Evolutionary conservation across 2,113 vertebrate genomes (phyloP), one percentile per base, ranked within the genome.

Genomic region (Paracanthobrama guichenoti): DNA sequence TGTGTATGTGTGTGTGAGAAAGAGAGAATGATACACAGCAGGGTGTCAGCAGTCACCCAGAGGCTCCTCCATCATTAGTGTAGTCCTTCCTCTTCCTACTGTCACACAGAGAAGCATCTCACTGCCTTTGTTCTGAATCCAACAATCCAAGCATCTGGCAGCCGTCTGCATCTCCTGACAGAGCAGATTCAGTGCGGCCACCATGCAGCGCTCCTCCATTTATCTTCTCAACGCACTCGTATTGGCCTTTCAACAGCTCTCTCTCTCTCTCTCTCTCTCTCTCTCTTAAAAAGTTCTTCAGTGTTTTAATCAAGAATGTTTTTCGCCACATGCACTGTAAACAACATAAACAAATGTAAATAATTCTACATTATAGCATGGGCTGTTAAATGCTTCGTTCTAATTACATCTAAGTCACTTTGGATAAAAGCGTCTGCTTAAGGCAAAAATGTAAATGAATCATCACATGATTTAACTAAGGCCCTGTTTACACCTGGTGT

Each of bases 51-150:
- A 74, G 77, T 79, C 78, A 83, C 55, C 66, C 81, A 86, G 81
- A 31, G 66, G 66, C 67, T 55, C 26, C 64, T 82, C 59, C 85
- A 86, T 86, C 85, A 86, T 86, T 86, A 86, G 75, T 46, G 66
- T 42, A 83, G 75, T 66, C 24, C 84, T 83, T 20, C 48, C 57
- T 62, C 81, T 64, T 46, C 24, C 59, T 77, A 72, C 64, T 72
- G 35, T 62, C 50, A 44, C 44, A 50, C 59, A 85, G 24, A 74
- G 66, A 46, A 35, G 74, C 26, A 69, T 57, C 72, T 69, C 62
- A 14, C 67, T 6, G 53, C 72, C 62, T 82, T 55, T 77, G 72
- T 86, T 55, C 60, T 81, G 24, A 24, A 28, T 31, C 79, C 35
- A 71, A 46, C 74, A 24, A 55, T 59, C 53, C 74, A 64, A 71